Percentiles rank a stretch among this genome's conserved stretches.
Conservation (phyloP, 2,113 vertebrate species). For the Furnarius figulus region DNA sequence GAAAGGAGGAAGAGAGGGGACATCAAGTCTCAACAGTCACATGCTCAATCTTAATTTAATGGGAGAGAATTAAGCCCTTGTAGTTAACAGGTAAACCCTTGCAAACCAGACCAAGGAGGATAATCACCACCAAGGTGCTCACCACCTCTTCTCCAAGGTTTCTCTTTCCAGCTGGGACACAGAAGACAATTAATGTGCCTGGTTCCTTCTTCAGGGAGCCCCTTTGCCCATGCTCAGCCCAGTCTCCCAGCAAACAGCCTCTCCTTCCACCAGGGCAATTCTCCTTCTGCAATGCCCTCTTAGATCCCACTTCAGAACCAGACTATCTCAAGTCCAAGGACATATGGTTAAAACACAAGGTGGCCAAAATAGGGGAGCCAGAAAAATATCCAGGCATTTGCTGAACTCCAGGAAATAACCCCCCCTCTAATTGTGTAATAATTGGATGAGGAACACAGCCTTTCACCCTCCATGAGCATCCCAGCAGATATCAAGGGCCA, state of each 20-base stretch:
- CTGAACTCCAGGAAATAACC: background rate
- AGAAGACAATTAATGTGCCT: background rate
- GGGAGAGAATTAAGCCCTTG: background rate
- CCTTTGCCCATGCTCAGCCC: background rate
- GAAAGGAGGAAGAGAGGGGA: background rate
- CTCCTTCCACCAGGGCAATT: background rate
- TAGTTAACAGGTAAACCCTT: background rate
- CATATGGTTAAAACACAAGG: background rate
- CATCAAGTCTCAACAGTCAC: fast-evolving
- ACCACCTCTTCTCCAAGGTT: background rate
- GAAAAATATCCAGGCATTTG: background rate
- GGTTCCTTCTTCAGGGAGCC: background rate
- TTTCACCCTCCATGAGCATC: background rate
- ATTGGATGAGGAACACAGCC: background rate
- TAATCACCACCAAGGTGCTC: background rate
- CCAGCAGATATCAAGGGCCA: background rate
- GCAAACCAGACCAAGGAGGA: background rate
- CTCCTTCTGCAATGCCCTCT: background rate
- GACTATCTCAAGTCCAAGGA: background rate
- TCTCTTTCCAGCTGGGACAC: background rate
- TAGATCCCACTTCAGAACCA: background rate
- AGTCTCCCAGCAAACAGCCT: background rate
- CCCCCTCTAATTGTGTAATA: background rate
- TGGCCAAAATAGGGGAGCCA: background rate
- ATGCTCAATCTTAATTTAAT: background rate